Base-by-base conservation (phyloP, 2,797 vertebrate genomes). In the Buphagus erythrorhynchus region DNA sequence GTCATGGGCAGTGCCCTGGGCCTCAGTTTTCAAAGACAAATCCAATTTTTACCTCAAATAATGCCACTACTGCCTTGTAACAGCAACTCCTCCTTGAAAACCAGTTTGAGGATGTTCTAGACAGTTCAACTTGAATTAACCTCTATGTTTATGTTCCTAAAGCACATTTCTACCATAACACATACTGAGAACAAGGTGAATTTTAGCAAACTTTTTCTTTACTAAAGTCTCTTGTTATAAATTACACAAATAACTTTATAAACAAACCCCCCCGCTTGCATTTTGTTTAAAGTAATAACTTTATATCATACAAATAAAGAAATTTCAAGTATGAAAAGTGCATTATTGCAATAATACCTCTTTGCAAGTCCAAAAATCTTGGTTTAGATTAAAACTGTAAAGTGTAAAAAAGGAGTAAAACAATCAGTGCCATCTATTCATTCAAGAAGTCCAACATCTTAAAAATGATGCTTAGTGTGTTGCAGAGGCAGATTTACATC, bases 301-400 rank as follows among this genome's bases (percentile, higher is more conserved):
- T 98, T 97, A 95, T 98, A 98, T 97, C 97, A 98, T 98, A 98
- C 98, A 98, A 98, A 98, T 98, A 98, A 98, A 98, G 97, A 98
- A 96, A 97, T 96, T 99, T 99, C 99, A 99, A 99, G 99, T 99
- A 99, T 99, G 97, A 99, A 99, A 99, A 99, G 99, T 99, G 99
- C 99, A 99, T 99, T 99, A 99, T 99, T 99, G 99, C 99, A 99
- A 99, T 99, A 99, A 99, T 99, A 99, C 99, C 99, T 99, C 98
- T 99, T 99, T 99, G 98, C 98, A 99, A 99, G 99, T 99, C 99
- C 99, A 99, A 99, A 99, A 99, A 98, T 98, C 98, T 99, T 99
- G 99, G 99, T 99, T 99, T 99, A 99, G 98, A 99, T 98, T 99
- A 99, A 99, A 99, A 99, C 98, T 99, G 98, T 99, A 98, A 99